phyloP scores from a whole-genome alignment of 2,888 invertebrate genomes.

The Latrodectus hesperus region DNA sequence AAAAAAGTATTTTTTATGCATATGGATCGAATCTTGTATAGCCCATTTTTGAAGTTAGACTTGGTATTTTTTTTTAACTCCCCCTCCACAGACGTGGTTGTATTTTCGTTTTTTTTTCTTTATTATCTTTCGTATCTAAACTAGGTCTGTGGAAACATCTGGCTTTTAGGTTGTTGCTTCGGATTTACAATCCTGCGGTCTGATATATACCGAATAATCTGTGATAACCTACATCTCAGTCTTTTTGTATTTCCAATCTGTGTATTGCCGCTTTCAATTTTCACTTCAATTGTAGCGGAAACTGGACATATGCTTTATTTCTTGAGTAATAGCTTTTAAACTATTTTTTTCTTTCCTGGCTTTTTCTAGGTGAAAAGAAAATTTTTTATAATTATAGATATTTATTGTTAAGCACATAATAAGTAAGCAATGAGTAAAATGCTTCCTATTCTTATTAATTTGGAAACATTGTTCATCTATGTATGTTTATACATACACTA shows the following conservation, averaged over 20 bases:
- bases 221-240: conserved; percentile 57
- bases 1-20: conserved; percentile 12
- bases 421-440: too few relatives aligned
- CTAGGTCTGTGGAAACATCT: conserved; percentile 54
- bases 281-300: conserved; percentile 25
- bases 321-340: background rate
- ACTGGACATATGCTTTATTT: conserved; percentile 29
- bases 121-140: conserved; percentile 23
- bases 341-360: too few relatives aligned
- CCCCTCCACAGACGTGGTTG: background rate
- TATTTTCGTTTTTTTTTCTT: background rate
- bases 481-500: too few relatives aligned
- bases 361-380: too few relatives aligned
- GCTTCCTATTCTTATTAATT: too few relatives aligned
- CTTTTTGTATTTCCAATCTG: conserved; percentile 38
- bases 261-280: background rate
- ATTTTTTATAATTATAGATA: too few relatives aligned
- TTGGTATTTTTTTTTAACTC: conserved; percentile 3
- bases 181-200: conserved; percentile 45
- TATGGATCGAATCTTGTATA: background rate
- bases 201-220: conserved; percentile 40
- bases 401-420: too few relatives aligned
- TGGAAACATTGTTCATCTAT: too few relatives aligned
- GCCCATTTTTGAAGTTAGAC: conserved; percentile 6
- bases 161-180: conserved; percentile 24